These are phyloP conservation scores for Ariopsis seemanni DNA, from an alignment of 2,113 vertebrate genomes.

Conservation along the genomic window DNA sequence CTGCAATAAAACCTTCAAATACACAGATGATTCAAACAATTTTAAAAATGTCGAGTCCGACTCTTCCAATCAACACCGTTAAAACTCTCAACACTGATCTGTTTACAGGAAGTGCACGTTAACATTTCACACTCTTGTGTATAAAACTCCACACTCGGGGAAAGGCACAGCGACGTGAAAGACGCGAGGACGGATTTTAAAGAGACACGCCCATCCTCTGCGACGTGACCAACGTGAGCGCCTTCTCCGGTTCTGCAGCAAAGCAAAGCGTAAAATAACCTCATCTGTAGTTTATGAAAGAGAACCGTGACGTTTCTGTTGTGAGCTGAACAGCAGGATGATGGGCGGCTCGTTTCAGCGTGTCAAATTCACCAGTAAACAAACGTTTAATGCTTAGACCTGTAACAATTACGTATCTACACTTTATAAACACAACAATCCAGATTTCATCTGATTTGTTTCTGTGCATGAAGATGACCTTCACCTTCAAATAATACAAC, in stretches of 20 bases:
- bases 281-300: not conserved
- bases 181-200: not conserved
- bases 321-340: not conserved
- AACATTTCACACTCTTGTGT: not conserved
- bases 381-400: not conserved
- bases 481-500: slow-evolving; percentile 1
- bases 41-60: not conserved
- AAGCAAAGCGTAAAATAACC: not conserved
- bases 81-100: slow-evolving; percentile 55
- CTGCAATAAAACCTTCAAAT: slow-evolving; percentile 79
- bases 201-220: not conserved
- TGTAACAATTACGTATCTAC: slow-evolving; percentile 3
- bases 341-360: not conserved
- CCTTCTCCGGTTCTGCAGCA: not conserved
- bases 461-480: slow-evolving; percentile 3
- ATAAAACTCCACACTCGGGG: slow-evolving; percentile 6
- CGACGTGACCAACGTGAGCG: too few relatives aligned
- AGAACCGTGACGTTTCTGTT: not conserved
- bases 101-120: not conserved
- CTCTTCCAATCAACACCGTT: slow-evolving; percentile 49
- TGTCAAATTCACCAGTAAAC: not conserved
- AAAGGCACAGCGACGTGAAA: not conserved
- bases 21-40: slow-evolving; percentile 71
- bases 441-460: slow-evolving; percentile 19
- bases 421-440: not conserved